A percentile compares a stretch with the other conserved stretches of the same genome.
Conservation (phyloP, 2,113 vertebrate species). For the Falcunculus frontatus region DNA sequence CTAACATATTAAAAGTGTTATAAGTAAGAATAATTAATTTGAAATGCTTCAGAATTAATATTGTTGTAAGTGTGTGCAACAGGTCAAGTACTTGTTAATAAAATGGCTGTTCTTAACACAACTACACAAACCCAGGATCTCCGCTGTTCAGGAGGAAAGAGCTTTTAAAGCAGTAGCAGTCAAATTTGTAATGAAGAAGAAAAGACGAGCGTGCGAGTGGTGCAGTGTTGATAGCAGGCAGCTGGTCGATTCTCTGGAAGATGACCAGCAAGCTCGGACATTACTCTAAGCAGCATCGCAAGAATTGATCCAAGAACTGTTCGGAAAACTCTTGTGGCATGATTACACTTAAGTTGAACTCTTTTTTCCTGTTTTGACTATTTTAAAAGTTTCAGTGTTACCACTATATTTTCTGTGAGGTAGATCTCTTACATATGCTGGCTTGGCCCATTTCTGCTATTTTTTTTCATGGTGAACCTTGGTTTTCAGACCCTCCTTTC, state of each 20-base stretch:
- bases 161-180: background rate
- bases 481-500: background rate
- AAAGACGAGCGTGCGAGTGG: background rate
- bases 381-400: constrained; percentile 28
- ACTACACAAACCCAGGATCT: background rate
- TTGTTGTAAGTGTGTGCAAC: background rate
- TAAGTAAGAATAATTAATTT: background rate
- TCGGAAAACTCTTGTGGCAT: constrained; percentile 15
- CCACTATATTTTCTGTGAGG: constrained; percentile 6
- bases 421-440: background rate
- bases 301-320: constrained; percentile 40
- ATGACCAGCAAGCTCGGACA: background rate
- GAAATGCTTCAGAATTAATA: background rate
- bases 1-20: background rate
- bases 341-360: constrained; percentile 39
- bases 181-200: background rate
- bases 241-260: constrained; percentile 34
- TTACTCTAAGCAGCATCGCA: constrained; percentile 22
- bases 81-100: constrained; percentile 8
- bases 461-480: background rate
- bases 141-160: background rate
- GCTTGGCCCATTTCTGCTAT: background rate
- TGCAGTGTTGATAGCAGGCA: constrained; percentile 3
- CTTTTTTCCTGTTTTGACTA: constrained; percentile 50
- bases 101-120: background rate